Percentiles rank a stretch among this genome's conserved stretches.
These are phyloP conservation scores for Listrodromus nycthemerus DNA, from an alignment of 2,888 invertebrate genomes.

Conservation along the genomic window DNA sequence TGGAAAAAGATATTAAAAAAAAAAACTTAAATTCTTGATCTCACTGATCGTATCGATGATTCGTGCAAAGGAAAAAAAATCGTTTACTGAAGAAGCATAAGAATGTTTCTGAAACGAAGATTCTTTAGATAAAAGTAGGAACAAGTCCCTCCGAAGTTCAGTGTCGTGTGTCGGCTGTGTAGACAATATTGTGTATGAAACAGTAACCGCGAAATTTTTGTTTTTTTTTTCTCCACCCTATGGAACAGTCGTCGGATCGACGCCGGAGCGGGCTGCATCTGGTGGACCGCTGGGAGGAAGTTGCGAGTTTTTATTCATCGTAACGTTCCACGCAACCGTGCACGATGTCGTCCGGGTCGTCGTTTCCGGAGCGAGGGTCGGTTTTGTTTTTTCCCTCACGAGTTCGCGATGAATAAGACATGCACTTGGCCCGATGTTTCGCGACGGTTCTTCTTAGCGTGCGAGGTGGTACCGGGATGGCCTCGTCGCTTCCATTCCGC, in stretches of 20 bases:
- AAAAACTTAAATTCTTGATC: too few relatives aligned
- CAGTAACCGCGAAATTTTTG: too few relatives aligned
- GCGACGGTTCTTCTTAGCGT: constrained; percentile 30
- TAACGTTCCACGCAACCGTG: constrained; percentile 2
- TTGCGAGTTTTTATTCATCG: not conserved
- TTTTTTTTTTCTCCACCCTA: too few relatives aligned
- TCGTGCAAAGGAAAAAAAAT: not conserved
- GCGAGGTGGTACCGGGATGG: constrained; percentile 9
- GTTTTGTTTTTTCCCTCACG: constrained; percentile 53
- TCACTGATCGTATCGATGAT: too few relatives aligned
- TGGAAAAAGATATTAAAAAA: too few relatives aligned
- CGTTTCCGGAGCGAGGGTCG: constrained; percentile 1
- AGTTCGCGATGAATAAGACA: constrained; percentile 64
- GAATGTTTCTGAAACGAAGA: not conserved
- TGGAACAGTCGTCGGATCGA: not conserved
- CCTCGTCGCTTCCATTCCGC: not conserved
- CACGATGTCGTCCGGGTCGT: not conserved
- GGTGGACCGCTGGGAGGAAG: not conserved
- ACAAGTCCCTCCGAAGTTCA: too few relatives aligned
- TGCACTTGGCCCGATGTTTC: constrained; percentile 61
- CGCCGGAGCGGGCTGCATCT: not conserved
- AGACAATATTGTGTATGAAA: too few relatives aligned
- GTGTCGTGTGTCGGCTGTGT: too few relatives aligned
- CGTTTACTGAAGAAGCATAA: not conserved
- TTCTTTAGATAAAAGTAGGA: too few relatives aligned